phyloP scores from a whole-genome alignment of 1,140 invertebrate genomes.

The Bursaphelenchus mucronatus region DNA sequence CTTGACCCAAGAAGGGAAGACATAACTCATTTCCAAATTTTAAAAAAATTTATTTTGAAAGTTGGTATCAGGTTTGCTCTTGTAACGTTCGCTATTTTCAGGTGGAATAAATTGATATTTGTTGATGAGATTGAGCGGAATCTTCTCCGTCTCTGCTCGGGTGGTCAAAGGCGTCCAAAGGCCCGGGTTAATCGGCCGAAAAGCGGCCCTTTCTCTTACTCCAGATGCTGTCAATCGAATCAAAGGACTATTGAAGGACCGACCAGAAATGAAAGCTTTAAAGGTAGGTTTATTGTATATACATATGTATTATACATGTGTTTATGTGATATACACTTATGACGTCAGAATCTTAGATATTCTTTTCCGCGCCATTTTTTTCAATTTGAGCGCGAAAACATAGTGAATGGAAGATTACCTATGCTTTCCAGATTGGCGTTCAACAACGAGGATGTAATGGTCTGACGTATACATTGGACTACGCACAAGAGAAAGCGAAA shows the following conservation, averaged over 20 bases:
- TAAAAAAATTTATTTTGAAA: no score
- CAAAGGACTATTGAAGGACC: constrained; percentile 41
- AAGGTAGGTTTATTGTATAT: constrained; percentile 39
- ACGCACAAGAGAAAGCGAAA: constrained; percentile 81
- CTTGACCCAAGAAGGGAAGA: no score
- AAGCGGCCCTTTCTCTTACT: constrained; percentile 48
- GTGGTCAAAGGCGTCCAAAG: background rate
- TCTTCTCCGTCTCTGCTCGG: no score
- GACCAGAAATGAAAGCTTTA: constrained; percentile 45
- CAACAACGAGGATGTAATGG: constrained; percentile 95
- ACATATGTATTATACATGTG: no score
- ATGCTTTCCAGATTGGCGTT: constrained; percentile 75
- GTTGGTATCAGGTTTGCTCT: no score
- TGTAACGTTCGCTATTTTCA: no score
- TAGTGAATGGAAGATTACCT: constrained; percentile 2
- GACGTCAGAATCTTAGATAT: background rate
- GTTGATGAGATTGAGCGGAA: no score
- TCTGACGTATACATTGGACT: constrained; percentile 91
- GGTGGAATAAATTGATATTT: no score
- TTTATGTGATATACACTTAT: no score
- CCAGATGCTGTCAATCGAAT: constrained; percentile 50
- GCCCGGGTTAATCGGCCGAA: constrained; percentile 8
- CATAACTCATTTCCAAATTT: no score
- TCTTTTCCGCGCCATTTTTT: background rate
- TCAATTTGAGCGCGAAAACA: background rate